phyloP scores from a whole-genome alignment of 1,140 invertebrate species.

The Hylaeus volcanicus region DNA sequence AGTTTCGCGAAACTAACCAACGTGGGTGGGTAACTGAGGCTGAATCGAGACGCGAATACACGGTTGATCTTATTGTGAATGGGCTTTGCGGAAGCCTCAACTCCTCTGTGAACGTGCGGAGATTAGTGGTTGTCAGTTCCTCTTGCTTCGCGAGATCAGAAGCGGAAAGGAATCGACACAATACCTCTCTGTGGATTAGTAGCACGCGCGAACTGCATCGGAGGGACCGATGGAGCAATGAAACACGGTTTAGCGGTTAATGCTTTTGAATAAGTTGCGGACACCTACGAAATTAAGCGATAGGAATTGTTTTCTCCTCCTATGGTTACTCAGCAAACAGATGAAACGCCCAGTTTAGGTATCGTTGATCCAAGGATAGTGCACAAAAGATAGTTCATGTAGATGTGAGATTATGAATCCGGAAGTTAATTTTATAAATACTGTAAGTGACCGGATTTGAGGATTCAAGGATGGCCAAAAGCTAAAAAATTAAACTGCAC shows the following conservation, averaged over 20 bases:
- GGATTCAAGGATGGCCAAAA: too few relatives aligned
- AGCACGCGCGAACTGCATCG: background rate
- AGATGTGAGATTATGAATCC: too few relatives aligned
- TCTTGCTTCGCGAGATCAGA: conserved; percentile 16
- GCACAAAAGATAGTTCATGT: too few relatives aligned
- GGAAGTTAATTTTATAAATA: too few relatives aligned
- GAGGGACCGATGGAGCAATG: background rate
- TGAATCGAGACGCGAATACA: conserved; percentile 28
- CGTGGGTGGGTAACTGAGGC: background rate
- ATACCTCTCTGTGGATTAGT: conserved; percentile 13
- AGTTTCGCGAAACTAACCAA: background rate
- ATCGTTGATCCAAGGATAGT: too few relatives aligned
- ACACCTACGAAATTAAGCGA: background rate
- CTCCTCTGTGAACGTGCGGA: conserved; percentile 17
- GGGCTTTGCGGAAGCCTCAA: conserved; percentile 22
- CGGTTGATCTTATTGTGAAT: conserved; percentile 27
- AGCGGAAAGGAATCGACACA: conserved; percentile 25
- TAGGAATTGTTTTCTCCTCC: too few relatives aligned
- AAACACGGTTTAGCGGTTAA: background rate
- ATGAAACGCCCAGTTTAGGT: too few relatives aligned
- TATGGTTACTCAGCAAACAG: too few relatives aligned
- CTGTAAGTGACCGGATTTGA: too few relatives aligned
- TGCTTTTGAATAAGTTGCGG: background rate
- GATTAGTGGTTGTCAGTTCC: conserved; percentile 15
- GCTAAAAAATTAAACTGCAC: too few relatives aligned